Base-by-base conservation (phyloP, 2,888 invertebrate genomes). In the Lypha dubia region DNA sequence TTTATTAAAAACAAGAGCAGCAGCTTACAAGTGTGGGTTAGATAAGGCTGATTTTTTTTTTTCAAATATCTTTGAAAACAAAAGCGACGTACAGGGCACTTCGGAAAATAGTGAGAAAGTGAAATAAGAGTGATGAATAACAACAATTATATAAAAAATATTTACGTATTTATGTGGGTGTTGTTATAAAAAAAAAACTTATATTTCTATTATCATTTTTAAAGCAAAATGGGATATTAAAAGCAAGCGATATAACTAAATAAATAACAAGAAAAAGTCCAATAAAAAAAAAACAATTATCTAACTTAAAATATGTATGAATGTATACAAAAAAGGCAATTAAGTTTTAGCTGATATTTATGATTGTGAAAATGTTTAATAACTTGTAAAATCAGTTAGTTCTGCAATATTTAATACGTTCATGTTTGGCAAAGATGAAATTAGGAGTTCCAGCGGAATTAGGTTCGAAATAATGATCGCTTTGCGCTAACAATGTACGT, bases 51-150 rank as follows among this genome's bases (percentile, higher is more conserved):
- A 32, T 20, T 20, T 15, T 38, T 46, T 35, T 22, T 38, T 46
- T 35, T 22, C 56, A 17, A 20, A 56, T 65, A 11, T 41, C 70
- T 65, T 75, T 73, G 7, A 17, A 65, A 67, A 51, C 38, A 35
- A 49, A 70, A 82, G 73, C 62, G 28, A 74, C 79, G 74, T 85
- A 85, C 79, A 82, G 79, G 74, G 74, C 85, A 75, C 20, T 82
- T 80, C 13, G 32, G 63, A 22, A 79, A 35, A 82, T 62, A 46
- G 62, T 56, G 9, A 74, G 28, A n/a, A 62, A 58, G 46, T 62
- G 62, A 65, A n/a, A 32, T 44, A 28, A n/a, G 51, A 53, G 44
- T 56, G 73, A 77, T 65, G 15, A 20, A 76, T 8, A 62, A 51
- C 44, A 24, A 35, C 13, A 24, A 49, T 28, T 73, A 58, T 79